Conservation (phyloP, 2,797 vertebrate genomes). For the Tadarida brasiliensis region DNA sequence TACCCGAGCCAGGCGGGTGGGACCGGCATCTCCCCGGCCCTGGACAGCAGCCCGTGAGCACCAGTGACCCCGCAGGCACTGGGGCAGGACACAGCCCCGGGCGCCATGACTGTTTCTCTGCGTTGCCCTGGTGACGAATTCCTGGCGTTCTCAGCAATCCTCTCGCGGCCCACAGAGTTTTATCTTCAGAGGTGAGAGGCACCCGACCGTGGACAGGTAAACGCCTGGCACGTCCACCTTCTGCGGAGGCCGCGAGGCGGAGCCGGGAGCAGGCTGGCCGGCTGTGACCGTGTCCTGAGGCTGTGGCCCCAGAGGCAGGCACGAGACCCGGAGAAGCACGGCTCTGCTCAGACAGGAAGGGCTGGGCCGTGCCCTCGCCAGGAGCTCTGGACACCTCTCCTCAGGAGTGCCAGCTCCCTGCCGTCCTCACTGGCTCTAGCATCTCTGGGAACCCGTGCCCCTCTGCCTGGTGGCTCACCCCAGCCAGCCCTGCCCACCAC, state of each 20-base stretch:
- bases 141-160: background rate
- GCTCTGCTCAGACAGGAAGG: constrained; percentile 42
- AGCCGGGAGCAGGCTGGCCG: background rate
- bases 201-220: background rate
- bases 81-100: background rate
- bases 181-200: background rate
- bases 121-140: background rate
- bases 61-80: background rate
- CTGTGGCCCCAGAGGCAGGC: background rate
- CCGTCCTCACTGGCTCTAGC: background rate
- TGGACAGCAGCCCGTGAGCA: background rate
- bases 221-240: background rate
- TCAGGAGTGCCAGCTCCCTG: constrained; percentile 67
- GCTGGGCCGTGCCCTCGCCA: constrained; percentile 67
- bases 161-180: background rate
- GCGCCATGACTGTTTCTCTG: background rate
- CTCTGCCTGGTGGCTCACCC: rapidly evolving
- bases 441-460: background rate
- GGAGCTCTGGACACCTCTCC: constrained; percentile 66
- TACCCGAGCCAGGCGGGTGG: rapidly evolving
- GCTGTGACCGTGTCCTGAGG: background rate
- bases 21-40: background rate
- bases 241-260: background rate
- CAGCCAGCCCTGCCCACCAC: rapidly evolving
- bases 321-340: rapidly evolving